phyloP scores from a whole-genome alignment of 2,888 invertebrate species.

The Blastobasis adustella region DNA sequence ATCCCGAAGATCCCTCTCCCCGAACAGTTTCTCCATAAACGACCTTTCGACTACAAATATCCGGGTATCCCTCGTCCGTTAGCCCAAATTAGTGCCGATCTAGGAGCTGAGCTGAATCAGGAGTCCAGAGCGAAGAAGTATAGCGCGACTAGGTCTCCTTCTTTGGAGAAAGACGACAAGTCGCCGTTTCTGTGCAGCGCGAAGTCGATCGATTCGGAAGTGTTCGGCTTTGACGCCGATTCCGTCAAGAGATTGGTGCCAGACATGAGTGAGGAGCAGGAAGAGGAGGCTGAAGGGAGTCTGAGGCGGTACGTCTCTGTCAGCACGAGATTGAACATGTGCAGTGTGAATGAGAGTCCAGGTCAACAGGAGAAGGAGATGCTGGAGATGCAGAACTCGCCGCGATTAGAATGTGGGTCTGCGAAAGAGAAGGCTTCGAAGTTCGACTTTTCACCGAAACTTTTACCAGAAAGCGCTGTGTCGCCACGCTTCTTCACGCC shows the following conservation, averaged over 20 bases:
- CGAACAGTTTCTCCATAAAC: conserved; percentile 63
- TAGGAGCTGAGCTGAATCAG: conserved; percentile 46
- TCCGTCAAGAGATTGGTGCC: conserved; percentile 37
- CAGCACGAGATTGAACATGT: conserved; percentile 60
- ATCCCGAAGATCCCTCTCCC: conserved; percentile 56
- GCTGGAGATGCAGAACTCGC: conserved; percentile 61
- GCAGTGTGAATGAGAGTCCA: conserved; percentile 45
- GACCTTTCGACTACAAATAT: conserved; percentile 56
- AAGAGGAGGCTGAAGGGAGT: conserved; percentile 45
- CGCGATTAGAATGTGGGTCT: conserved; percentile 54
- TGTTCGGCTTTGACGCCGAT: conserved; percentile 58
- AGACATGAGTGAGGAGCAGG: conserved; percentile 28
- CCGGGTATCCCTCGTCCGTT: conserved; percentile 53
- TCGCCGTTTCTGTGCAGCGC: conserved; percentile 52
- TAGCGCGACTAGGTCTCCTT: conserved; percentile 65
- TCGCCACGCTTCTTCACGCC: conserved; percentile 66
- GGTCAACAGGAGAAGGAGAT: conserved; percentile 48
- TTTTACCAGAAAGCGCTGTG: conserved; percentile 47
- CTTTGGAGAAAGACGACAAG: conserved; percentile 69
- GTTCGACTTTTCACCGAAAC: conserved; percentile 64
- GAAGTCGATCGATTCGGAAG: conserved; percentile 38
- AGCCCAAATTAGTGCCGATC: conserved; percentile 46
- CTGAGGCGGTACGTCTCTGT: conserved; percentile 54
- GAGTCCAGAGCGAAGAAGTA: conserved; percentile 54
- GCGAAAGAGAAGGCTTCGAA: conserved; percentile 62